A percentile compares a stretch with the other conserved stretches of the same genome.
Conservation (phyloP, 1,140 invertebrate genomes). For the Aphis gossypii region DNA sequence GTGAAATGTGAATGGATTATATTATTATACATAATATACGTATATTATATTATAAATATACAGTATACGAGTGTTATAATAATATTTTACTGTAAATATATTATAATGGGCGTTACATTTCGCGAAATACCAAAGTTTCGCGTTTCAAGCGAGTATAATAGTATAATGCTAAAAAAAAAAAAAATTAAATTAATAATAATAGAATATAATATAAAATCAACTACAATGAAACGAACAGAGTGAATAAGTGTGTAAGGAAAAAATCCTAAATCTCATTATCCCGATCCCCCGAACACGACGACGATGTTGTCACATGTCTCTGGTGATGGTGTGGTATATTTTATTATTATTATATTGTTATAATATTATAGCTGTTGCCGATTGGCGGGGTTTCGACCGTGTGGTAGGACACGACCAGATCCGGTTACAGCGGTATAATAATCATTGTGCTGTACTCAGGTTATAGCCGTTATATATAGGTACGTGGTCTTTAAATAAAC, state of each 20-base stretch:
- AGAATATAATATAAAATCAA: background rate
- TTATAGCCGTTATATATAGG: background rate
- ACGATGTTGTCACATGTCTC: constrained; percentile 32
- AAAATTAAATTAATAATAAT: constrained; percentile 25
- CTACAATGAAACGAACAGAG: background rate
- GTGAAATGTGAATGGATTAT: constrained; percentile 46
- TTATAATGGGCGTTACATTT: constrained; percentile 31
- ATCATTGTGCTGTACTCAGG: background rate
- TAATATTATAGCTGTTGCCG: background rate
- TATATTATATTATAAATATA: background rate
- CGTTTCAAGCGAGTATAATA: constrained; percentile 8
- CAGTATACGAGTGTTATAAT: background rate
- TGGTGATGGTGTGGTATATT: too few relatives aligned
- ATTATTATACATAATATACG: background rate
- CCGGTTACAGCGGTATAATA: constrained; percentile 38
- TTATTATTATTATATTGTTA: background rate
- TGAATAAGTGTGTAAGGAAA: background rate
- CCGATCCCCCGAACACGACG: constrained; percentile 22
- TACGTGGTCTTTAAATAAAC: background rate
- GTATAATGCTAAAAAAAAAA: background rate
- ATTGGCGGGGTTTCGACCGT: background rate
- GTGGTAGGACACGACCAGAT: background rate
- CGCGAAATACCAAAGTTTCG: constrained; percentile 49
- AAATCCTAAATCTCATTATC: constrained; percentile 48
- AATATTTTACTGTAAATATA: background rate